Conservation (phyloP, 2,888 invertebrate species). For the Tetrapedia diversipes region DNA sequence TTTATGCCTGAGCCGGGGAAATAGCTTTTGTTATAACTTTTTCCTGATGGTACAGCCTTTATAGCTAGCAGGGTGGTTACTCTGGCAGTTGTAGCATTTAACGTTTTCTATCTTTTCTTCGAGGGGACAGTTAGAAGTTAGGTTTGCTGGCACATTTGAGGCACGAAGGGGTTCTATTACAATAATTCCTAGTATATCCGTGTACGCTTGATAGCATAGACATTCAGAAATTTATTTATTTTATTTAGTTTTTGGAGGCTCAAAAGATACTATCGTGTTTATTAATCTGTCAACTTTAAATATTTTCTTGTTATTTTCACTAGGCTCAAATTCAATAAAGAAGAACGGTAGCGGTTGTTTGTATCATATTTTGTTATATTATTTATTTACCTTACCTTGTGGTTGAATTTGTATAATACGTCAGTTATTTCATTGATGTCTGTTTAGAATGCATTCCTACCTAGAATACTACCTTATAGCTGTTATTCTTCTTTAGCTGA, state of each 20-base stretch:
- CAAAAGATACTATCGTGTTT: neutral
- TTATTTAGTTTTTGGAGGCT: neutral
- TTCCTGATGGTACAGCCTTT: neutral
- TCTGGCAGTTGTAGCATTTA: too few species aligned
- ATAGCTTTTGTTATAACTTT: neutral
- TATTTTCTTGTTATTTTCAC: neutral
- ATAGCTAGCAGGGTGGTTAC: neutral
- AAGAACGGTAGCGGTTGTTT: neutral
- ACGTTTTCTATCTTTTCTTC: slow-evolving; percentile 1
- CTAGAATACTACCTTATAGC: neutral
- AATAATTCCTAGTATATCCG: neutral
- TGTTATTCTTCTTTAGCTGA: neutral
- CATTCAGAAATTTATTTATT: neutral
- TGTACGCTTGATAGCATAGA: neutral
- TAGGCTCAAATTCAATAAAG: neutral
- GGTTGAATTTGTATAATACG: too few species aligned
- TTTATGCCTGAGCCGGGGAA: neutral
- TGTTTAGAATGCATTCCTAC: too few species aligned
- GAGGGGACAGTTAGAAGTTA: neutral
- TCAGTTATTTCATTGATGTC: too few species aligned
- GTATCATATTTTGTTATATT: too few species aligned
- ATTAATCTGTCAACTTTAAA: neutral
- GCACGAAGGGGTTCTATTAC: neutral
- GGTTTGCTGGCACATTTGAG: neutral
- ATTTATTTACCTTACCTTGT: too few species aligned